phyloP scores from a whole-genome alignment of 23 tunicate species.

The Halocynthia roretzi region DNA sequence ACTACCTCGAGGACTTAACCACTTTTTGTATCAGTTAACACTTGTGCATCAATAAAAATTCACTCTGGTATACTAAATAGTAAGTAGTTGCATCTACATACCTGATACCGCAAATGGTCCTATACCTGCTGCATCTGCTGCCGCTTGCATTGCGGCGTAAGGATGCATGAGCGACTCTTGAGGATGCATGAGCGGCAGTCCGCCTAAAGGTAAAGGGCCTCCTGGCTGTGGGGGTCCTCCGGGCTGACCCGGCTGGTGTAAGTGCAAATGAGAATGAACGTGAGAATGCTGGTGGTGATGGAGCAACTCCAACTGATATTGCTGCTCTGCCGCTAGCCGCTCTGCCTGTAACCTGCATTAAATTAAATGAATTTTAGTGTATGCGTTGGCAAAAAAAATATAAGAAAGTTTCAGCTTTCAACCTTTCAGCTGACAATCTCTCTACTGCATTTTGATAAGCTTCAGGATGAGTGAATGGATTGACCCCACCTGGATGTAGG shows the following conservation, averaged over 20 bases:
- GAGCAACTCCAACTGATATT: constrained; percentile 66
- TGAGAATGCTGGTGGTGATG: constrained; percentile 86
- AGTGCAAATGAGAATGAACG: constrained; percentile 80
- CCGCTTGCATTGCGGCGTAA: constrained; percentile 42
- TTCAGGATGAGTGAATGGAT: not conserved
- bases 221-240: constrained; percentile 26
- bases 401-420: not conserved
- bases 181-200: constrained; percentile 14
- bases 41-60: no score
- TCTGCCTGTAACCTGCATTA: constrained; percentile 37
- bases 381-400: not conserved
- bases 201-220: constrained; percentile 5
- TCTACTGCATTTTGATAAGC: constrained; percentile 38
- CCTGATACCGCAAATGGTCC: no score
- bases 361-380: not conserved
- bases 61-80: no score
- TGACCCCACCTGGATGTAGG: no score
- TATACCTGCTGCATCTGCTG: constrained; percentile 33
- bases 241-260: constrained; percentile 51
- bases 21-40: no score
- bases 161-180: constrained; percentile 25
- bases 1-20: no score
- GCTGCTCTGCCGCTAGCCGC: constrained; percentile 39
- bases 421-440: constrained; percentile 27
- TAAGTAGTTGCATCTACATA: no score